phyloP scores from a whole-genome alignment of 2,797 vertebrate species.

The Selene dorsalis region DNA sequence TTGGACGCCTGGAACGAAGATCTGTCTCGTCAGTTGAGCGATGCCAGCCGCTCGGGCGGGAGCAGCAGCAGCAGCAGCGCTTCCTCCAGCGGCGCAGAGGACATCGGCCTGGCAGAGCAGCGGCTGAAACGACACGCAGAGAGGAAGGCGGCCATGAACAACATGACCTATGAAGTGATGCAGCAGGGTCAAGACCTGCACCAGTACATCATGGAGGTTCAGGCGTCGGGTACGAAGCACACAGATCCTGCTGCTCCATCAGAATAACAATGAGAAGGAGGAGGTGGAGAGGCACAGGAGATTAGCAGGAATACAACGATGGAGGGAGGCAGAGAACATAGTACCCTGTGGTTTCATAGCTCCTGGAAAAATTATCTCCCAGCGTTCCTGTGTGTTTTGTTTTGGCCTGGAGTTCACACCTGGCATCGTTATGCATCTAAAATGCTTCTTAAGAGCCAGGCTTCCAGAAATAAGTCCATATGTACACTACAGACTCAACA shows the following conservation, averaged over 20 bases:
- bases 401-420: neutral
- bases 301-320: neutral
- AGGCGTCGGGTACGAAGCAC: slow-evolving; percentile 91
- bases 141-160: slow-evolving; percentile 94
- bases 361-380: neutral
- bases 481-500: neutral
- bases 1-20: slow-evolving; percentile 98
- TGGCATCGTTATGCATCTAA: neutral
- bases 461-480: neutral
- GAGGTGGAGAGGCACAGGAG: slow-evolving; percentile 77
- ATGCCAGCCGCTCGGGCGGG: slow-evolving; percentile 66
- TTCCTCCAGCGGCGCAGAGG: slow-evolving; percentile 86
- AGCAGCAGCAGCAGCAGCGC: slow-evolving; percentile 80
- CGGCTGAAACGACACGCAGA: slow-evolving; percentile 93
- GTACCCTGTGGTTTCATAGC: neutral
- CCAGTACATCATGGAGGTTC: slow-evolving; percentile 98
- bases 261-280: neutral
- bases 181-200: slow-evolving; percentile 97
- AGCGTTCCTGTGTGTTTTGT: neutral
- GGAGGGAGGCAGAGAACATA: neutral
- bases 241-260: rapidly evolving
- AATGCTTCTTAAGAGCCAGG: neutral
- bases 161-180: slow-evolving; percentile 97
- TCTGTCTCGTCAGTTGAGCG: slow-evolving; percentile 91
- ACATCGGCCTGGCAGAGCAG: slow-evolving; percentile 93